Percentiles rank a stretch among this genome's conserved stretches.
phyloP scores from a whole-genome alignment of 92 coral and sea anemone species.

The Bergia puertoricense region DNA sequence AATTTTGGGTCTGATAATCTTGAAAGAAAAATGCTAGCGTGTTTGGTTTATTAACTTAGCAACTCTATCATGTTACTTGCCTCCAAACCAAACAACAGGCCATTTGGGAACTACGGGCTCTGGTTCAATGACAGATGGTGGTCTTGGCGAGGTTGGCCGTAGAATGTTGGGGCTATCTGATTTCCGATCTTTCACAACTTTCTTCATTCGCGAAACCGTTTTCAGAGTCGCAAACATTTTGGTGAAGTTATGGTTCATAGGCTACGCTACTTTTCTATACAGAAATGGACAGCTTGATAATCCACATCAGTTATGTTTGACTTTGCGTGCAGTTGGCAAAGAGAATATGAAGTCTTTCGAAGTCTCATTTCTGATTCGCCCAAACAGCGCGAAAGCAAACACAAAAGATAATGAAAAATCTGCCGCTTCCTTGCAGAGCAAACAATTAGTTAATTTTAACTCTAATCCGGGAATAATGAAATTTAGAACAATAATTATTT shows the following conservation, averaged over 20 bases:
- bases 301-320: conserved; percentile 7
- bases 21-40: background rate
- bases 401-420: conserved; percentile 7
- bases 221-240: conserved; percentile 83
- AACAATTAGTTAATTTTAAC: conserved; percentile 33
- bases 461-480: conserved; percentile 19
- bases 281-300: conserved; percentile 3
- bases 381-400: conserved; percentile 18
- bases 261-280: conserved; percentile 27
- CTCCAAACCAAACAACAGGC: conserved; percentile 84
- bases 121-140: conserved; percentile 56
- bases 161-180: conserved; percentile 49
- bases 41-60: conserved; percentile 22
- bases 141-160: conserved; percentile 58
- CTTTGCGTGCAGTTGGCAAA: conserved; percentile 33
- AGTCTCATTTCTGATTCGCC: conserved; percentile 36
- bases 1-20: too few relatives aligned
- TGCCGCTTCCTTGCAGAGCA: conserved; percentile 15
- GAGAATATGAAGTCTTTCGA: background rate
- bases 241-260: background rate
- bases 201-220: conserved; percentile 85
- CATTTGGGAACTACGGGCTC: conserved; percentile 55
- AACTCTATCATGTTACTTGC: conserved; percentile 52
- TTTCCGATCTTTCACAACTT: conserved; percentile 56
- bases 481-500: background rate